Conservation (phyloP, 2,113 vertebrate species). For the Spermophilus dauricus region DNA sequence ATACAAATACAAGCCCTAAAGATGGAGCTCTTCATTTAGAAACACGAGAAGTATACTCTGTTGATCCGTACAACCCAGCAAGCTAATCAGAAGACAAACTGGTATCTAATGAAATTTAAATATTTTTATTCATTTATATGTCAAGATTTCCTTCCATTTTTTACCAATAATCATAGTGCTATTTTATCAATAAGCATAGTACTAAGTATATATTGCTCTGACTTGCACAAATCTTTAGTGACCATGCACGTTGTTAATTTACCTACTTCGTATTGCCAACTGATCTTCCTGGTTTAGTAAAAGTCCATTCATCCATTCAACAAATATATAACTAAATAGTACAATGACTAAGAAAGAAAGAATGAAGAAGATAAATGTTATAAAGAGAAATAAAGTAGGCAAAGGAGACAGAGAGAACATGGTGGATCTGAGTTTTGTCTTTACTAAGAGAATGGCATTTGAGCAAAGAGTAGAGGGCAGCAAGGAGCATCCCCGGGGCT, state of each 20-base stretch:
- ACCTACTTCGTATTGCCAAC: not conserved
- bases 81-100: conserved; percentile 68
- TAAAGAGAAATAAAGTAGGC: not conserved
- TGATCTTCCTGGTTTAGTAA: not conserved
- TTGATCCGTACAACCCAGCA: conserved; percentile 72
- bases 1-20: conserved; percentile 50
- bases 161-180: not conserved
- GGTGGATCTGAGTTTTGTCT: not conserved
- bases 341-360: conserved; percentile 27
- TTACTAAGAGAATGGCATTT: not conserved
- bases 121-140: conserved; percentile 16
- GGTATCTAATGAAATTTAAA: conserved; percentile 65
- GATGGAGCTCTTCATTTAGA: conserved; percentile 61
- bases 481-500: not conserved
- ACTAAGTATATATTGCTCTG: not conserved
- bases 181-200: conserved; percentile 29
- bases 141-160: conserved; percentile 44
- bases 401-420: not conserved
- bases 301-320: conserved; percentile 31
- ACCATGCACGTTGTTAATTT: not conserved
- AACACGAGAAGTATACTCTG: conserved; percentile 46
- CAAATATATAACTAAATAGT: conserved; percentile 33
- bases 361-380: not conserved
- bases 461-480: not conserved
- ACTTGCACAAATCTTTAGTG: not conserved